These are phyloP conservation scores for Nemotelus pantherinus DNA, from an alignment of 2,888 invertebrate species.

Conservation along the genomic window DNA sequence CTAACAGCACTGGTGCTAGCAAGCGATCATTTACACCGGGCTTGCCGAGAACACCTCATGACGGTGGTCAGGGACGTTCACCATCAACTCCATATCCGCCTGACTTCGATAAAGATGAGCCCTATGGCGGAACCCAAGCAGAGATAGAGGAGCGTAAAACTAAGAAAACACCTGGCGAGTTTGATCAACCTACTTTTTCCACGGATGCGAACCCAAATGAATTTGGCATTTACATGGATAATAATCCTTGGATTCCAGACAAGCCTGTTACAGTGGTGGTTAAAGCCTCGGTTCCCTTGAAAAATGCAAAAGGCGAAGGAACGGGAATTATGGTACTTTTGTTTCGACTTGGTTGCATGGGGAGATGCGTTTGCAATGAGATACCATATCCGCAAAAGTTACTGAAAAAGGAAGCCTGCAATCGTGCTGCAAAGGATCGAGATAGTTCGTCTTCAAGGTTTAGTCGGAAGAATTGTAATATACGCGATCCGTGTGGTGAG, in stretches of 20 bases:
- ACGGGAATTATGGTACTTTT: slow-evolving; percentile 61
- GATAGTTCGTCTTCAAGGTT: no score
- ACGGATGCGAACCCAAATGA: background rate
- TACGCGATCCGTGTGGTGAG: background rate
- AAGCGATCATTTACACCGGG: background rate
- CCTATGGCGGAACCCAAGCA: background rate
- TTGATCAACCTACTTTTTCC: background rate
- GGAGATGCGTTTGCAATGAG: slow-evolving; percentile 54
- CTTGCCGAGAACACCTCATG: background rate
- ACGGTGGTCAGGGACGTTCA: background rate
- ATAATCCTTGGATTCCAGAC: background rate
- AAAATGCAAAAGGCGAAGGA: slow-evolving; percentile 58
- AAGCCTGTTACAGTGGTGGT: slow-evolving; percentile 53
- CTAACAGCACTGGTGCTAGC: background rate
- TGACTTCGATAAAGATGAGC: background rate
- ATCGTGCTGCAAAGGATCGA: background rate
- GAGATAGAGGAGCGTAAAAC: background rate
- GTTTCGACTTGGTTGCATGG: slow-evolving; percentile 61
- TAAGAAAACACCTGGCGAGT: background rate
- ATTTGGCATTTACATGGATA: slow-evolving; percentile 19
- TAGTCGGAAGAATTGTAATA: no score
- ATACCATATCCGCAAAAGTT: slow-evolving; percentile 9
- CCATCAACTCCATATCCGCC: background rate
- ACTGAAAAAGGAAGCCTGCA: background rate
- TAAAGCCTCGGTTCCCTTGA: slow-evolving; percentile 60